phyloP scores from a whole-genome alignment of 1,140 invertebrate genomes.

The Globodera ellingtonae region DNA sequence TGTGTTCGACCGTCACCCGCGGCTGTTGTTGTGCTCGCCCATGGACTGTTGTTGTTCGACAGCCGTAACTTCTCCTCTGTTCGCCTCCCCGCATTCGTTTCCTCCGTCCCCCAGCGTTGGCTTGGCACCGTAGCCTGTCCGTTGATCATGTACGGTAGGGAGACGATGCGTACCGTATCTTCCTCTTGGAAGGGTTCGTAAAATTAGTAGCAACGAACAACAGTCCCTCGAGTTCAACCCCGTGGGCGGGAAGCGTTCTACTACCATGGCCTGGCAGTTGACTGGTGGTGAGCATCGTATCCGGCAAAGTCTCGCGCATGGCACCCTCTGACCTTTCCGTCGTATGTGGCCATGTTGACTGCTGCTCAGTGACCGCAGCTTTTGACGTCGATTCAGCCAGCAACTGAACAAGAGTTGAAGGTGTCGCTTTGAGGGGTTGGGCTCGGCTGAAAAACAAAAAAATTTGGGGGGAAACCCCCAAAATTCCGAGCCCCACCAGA shows the following conservation, averaged over 20 bases:
- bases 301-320: background rate
- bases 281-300: background rate
- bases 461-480: background rate
- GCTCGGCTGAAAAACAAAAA: background rate
- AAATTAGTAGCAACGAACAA: background rate
- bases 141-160: background rate
- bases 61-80: background rate
- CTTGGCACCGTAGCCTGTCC: background rate
- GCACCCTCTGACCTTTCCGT: background rate
- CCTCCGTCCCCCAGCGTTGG: background rate
- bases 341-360: background rate
- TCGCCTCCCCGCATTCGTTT: background rate
- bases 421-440: background rate
- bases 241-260: too few relatives aligned
- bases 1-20: background rate
- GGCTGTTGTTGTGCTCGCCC: background rate
- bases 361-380: background rate
- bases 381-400: background rate
- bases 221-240: too few relatives aligned
- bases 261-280: background rate
- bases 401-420: background rate
- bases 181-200: background rate
- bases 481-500: conserved; percentile 6
- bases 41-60: too few relatives aligned
- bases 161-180: background rate